Conservation (phyloP, 2,888 invertebrate species). For the Rhingia rostrata region DNA sequence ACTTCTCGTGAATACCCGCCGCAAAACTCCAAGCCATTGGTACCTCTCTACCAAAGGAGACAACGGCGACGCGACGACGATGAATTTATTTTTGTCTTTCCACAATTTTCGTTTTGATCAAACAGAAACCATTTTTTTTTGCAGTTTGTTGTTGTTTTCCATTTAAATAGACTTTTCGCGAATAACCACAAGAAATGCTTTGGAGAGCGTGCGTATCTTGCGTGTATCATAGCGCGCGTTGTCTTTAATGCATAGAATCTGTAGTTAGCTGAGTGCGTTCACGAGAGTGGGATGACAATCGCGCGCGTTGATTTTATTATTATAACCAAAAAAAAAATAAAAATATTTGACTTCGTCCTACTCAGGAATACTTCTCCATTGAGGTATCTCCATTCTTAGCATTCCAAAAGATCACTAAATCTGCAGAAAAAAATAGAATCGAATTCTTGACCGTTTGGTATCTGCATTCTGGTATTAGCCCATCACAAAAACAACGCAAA, state of each 20-base stretch:
- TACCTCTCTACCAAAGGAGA: neutral
- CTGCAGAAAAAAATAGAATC: constrained; percentile 1
- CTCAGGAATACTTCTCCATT: neutral
- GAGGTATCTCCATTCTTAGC: constrained; percentile 25
- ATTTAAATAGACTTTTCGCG: constrained; percentile 64
- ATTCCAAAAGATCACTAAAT: constrained; percentile 22
- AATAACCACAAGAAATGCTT: constrained; percentile 64
- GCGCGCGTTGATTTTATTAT: constrained; percentile 47
- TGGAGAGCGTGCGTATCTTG: constrained; percentile 39
- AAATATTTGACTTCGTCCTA: neutral
- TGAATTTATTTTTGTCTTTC: constrained; percentile 70
- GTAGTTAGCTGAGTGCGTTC: constrained; percentile 69
- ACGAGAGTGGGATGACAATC: constrained; percentile 67
- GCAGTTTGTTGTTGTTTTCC: constrained; percentile 19
- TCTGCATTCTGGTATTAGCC: constrained; percentile 9
- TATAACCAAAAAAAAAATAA: constrained; percentile 5
- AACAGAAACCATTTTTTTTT: constrained; percentile 31
- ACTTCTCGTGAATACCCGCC: neutral
- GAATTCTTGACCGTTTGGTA: constrained; percentile 37
- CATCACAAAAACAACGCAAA: constrained; percentile 3
- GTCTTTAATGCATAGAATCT: constrained; percentile 37
- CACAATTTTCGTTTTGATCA: constrained; percentile 66
- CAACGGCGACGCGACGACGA: constrained; percentile 50
- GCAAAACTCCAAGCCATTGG: neutral
- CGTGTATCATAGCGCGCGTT: constrained; percentile 58